Base-by-base conservation (phyloP, 2,888 invertebrate species). In the Arge pagana region DNA sequence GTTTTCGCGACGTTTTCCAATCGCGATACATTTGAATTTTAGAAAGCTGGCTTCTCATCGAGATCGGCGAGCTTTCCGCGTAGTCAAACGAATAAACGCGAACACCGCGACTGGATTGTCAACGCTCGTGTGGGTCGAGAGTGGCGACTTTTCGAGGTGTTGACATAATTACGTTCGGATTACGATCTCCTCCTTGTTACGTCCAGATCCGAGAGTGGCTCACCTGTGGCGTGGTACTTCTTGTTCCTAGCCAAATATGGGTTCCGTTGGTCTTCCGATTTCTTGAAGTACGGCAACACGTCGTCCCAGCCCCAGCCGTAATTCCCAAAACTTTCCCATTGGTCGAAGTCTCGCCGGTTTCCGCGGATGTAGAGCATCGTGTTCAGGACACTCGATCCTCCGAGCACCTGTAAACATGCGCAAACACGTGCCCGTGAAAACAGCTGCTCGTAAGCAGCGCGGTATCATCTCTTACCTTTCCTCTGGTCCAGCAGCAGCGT, bases 331-430 rank as follows among this genome's bases (percentile, higher is more conserved):
- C 83, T 81, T 28, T 88, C 90, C 96, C 96, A 96, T 48, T 88
- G 83, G 73, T 95, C 90, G 70, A 84, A 96, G 74, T 96, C 95
- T 1, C 89, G 80, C 50, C 84, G 82, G 74, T 94, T 94, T 0
- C 96, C 96, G 55, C 96, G 80, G 35, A 95, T 85, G 72, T 96
- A 96, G 0, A 94, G 81, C 94, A 95, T 94, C 1, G 91, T 91
- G 70, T 94, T 95, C 0, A 94, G 80, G 0, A 93, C 91, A 30
- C 90, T 90, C 3, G 90, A 90, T 0, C 95, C 95, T 0, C 93
- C 94, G 0, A 94, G 78, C 0, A 90, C 86, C 76, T 77, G 49
- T 18, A 30, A n/a, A 16, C 23, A 21, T 43, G 16, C 13, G 7
- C 10, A 31, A 31, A 3, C 13, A 31, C 2, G 28, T 10, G 28